These are phyloP conservation scores for Dendrocincla fuliginosa DNA, from an alignment of 2,797 vertebrate genomes.

Conservation along the genomic window DNA sequence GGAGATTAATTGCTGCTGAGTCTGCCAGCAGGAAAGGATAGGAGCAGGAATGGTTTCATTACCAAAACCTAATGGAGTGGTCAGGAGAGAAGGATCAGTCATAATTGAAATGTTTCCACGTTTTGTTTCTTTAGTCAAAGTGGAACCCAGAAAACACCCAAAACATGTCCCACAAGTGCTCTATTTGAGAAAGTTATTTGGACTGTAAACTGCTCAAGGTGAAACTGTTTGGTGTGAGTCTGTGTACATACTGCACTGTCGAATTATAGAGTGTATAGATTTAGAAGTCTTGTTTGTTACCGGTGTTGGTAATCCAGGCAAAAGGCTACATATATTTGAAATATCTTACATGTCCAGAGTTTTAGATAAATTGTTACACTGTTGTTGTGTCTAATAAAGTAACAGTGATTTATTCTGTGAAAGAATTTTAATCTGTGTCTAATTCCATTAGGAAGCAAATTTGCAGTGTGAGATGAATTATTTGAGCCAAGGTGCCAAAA, in stretches of 20 bases:
- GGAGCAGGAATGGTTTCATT: neutral
- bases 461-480: neutral
- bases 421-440: neutral
- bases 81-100: neutral
- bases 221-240: neutral
- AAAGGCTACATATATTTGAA: neutral
- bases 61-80: neutral
- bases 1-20: constrained; percentile 5
- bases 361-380: neutral
- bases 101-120: neutral
- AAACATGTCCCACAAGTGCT: neutral
- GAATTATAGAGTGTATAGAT: neutral
- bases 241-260: neutral
- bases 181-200: neutral
- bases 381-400: neutral
- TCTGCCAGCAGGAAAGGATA: neutral
- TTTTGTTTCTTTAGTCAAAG: neutral
- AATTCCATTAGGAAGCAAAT: neutral
- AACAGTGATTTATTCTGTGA: neutral
- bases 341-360: neutral
- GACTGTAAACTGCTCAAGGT: neutral
- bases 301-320: neutral
- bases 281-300: neutral
- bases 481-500: neutral
- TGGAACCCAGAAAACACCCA: neutral